Percentiles rank a stretch among this genome's conserved stretches.
phyloP scores from a whole-genome alignment of 2,888 invertebrate genomes.

The Drosophila mayaguana region DNA sequence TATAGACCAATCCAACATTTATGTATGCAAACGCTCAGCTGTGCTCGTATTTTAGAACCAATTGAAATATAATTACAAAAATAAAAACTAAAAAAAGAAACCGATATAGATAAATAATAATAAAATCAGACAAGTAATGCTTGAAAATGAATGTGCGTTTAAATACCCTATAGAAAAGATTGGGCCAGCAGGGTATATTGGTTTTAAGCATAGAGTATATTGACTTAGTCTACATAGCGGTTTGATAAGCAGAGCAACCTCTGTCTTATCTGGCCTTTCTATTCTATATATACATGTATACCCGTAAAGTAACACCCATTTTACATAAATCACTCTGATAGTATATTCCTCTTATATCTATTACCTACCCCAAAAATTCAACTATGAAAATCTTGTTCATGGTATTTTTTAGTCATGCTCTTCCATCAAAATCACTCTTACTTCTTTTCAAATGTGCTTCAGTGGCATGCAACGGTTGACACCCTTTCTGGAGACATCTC shows the following conservation, averaged over 20 bases:
- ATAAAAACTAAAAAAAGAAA: slow-evolving; percentile 1
- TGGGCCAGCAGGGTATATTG: background rate
- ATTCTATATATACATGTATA: no score
- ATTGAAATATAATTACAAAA: slow-evolving; percentile 25
- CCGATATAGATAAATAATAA: slow-evolving; percentile 34
- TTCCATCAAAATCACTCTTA: background rate
- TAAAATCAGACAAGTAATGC: slow-evolving; percentile 13
- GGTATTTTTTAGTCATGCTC: background rate
- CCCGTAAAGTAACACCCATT: no score
- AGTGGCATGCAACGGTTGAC: slow-evolving; percentile 65
- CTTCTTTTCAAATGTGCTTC: slow-evolving; percentile 14
- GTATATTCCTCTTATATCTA: no score
- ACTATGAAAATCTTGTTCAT: background rate
- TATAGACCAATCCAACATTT: slow-evolving; percentile 25
- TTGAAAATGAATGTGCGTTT: slow-evolving; percentile 4
- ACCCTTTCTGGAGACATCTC: slow-evolving; percentile 40
- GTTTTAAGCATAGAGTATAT: background rate
- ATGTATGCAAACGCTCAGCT: slow-evolving; percentile 53
- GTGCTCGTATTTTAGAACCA: slow-evolving; percentile 60
- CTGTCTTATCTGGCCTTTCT: no score
- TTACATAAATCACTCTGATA: no score
- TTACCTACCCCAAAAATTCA: no score
- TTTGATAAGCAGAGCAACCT: no score
- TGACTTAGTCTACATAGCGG: no score
- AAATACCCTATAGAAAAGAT: background rate